Percentiles rank a stretch among this genome's conserved stretches.
Evolutionary conservation across 2,888 invertebrate genomes (phyloP).

Genomic region (Cyclophora albipunctata): DNA sequence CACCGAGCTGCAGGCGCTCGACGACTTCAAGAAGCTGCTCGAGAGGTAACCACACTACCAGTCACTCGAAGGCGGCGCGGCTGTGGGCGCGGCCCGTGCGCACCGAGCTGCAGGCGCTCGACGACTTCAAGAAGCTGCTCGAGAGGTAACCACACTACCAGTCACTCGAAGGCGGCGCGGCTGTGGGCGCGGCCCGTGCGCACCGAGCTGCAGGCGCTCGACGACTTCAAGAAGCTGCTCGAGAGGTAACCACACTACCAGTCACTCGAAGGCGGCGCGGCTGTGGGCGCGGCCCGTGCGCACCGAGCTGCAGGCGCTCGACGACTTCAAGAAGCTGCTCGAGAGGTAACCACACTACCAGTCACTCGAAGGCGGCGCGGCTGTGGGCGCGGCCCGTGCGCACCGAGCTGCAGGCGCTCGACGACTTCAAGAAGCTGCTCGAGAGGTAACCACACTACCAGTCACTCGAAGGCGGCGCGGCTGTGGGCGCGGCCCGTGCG

Average conservation of each 20-base stretch:
- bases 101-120: conserved; percentile 81
- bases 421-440: conserved; percentile 78
- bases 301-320: conserved; percentile 81
- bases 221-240: conserved; percentile 78
- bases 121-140: conserved; percentile 78
- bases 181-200: conserved; percentile 79
- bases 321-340: conserved; percentile 78
- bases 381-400: conserved; percentile 79
- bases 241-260: conserved; percentile 65
- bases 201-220: conserved; percentile 81
- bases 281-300: conserved; percentile 79
- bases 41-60: conserved; percentile 65
- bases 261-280: conserved; percentile 55
- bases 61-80: conserved; percentile 55
- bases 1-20: conserved; percentile 81
- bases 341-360: conserved; percentile 65
- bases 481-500: conserved; percentile 79
- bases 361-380: conserved; percentile 55
- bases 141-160: conserved; percentile 65
- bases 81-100: conserved; percentile 79
- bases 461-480: conserved; percentile 55
- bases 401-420: conserved; percentile 81
- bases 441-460: conserved; percentile 65
- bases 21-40: conserved; percentile 78
- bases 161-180: conserved; percentile 55